Percentiles rank a stretch among this genome's conserved stretches.
These are phyloP conservation scores for Oscheius sp. DNA, from an alignment of 2,888 invertebrate genomes.

Conservation along the genomic window DNA sequence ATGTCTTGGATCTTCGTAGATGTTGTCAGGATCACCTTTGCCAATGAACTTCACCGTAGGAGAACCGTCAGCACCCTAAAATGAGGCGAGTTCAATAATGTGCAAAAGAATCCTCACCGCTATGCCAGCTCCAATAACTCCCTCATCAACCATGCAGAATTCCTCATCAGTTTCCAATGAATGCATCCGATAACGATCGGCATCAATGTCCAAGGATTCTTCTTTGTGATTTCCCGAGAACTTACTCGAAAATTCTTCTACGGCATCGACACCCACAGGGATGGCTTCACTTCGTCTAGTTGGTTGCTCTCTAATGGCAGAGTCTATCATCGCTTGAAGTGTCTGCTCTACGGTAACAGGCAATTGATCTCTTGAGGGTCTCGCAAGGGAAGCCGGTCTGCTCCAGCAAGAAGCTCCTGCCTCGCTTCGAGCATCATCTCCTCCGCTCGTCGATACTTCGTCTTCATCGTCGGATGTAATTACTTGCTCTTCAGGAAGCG, in stretches of 20 bases:
- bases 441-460: neutral
- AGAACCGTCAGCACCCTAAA: conserved; percentile 43
- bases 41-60: conserved; percentile 39
- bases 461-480: conserved; percentile 24
- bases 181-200: conserved; percentile 15
- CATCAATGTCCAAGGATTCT: conserved; percentile 2
- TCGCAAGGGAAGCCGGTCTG: conserved; percentile 23
- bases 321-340: conserved; percentile 51
- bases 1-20: conserved; percentile 6
- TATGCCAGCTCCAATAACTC: conserved; percentile 63
- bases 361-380: conserved; percentile 5
- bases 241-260: conserved; percentile 42
- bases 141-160: conserved; percentile 68
- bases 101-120: conserved; percentile 39
- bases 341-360: conserved; percentile 21
- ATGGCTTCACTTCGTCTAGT: conserved; percentile 35
- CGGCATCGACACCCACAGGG: conserved; percentile 48
- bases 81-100: neutral
- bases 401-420: conserved; percentile 32
- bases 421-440: conserved; percentile 37
- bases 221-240: neutral
- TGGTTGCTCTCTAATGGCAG: conserved; percentile 52
- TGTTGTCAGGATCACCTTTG: neutral
- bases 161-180: conserved; percentile 61
- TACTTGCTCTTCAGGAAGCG: conserved; percentile 18